Percentiles rank a stretch among this genome's conserved stretches.
Evolutionary conservation across 2,113 vertebrate genomes (phyloP).

Genomic region (Apteryx mantelli): DNA sequence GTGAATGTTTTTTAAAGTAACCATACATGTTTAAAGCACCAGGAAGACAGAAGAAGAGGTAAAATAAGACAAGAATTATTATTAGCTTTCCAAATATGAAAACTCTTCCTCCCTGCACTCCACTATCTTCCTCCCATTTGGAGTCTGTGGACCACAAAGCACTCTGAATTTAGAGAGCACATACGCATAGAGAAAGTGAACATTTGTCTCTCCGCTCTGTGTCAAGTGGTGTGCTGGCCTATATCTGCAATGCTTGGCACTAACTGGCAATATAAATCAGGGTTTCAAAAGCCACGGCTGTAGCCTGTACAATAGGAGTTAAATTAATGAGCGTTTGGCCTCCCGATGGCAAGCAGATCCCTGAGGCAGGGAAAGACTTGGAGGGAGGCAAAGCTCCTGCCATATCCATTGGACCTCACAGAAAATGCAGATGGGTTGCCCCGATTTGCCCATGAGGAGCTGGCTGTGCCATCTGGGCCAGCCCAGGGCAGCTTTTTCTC

Average conservation of each 20-base stretch:
- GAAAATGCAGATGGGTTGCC: not conserved
- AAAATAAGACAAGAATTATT: not conserved
- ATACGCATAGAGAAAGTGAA: not conserved
- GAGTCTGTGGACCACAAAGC: not conserved
- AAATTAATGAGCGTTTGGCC: not conserved
- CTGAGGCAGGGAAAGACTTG: not conserved
- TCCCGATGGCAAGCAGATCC: not conserved
- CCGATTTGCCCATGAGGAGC: not conserved
- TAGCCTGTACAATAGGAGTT: not conserved
- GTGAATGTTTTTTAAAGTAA: not conserved
- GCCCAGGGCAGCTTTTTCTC: accelerated
- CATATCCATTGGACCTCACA: not conserved
- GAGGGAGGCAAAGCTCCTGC: not conserved
- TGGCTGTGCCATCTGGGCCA: not conserved
- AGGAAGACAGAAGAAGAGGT: not conserved
- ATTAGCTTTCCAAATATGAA: not conserved
- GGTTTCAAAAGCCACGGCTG: not conserved
- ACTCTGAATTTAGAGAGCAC: not conserved
- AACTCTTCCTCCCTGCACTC: not conserved
- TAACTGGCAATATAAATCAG: not conserved
- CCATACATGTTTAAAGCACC: not conserved
- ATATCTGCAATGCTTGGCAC: not conserved
- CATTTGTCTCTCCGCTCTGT: not conserved
- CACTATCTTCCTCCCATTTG: accelerated
- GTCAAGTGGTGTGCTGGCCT: not conserved